Evolutionary conservation across 35 echinoderm and acorn worm species (phyloP), one percentile per base, ranked within the genome.

Genomic region (Stichopus chloronotus): DNA sequence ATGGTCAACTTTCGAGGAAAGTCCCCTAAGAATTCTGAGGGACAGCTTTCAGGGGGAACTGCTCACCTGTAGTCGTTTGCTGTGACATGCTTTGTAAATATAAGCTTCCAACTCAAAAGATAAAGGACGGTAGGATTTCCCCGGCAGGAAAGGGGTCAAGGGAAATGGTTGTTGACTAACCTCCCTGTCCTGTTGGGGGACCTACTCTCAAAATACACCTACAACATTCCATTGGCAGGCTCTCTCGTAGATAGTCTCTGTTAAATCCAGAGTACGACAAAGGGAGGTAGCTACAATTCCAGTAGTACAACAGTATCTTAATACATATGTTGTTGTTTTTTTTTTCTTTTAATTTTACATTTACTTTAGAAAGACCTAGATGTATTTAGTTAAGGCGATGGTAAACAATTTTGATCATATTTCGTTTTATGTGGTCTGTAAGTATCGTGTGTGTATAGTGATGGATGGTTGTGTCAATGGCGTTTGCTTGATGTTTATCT

Each of bases 71-170:
- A 89, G 30, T 61, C 8, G 87, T 63, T 61, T 88, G 86, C 86
- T 63, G 86, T 88, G 86, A 88, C 52, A 10, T 63, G 86, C 86
- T 88, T 88, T 88, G 86, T 71, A 89, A 89, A 89, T 89, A 89
- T n/a, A 54, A 72, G 87, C 87, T 89, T 89, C 52, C 87, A 65
- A 63, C 59, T 89, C 52, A 63, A 63, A 89, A 53, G 57, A 89
- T 17, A 63, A 63, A 89, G 65, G 57, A 89, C 11, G 61, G 24
- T 43, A 55, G 80, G 80, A 43, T 43, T 43, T 53, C 19, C 25
- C 80, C 9, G 22, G 52, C 24, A 30, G 80, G 80, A 57, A 57
- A 30, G 80, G 80, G 12, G 4, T 55, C 0, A 53, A 19, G 25
- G 30, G 30, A 43, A 43, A 43, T 43, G 30, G 30, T 43, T 43